Base-by-base conservation (phyloP, 2,888 invertebrate genomes). In the Trichogramma evanescens region DNA sequence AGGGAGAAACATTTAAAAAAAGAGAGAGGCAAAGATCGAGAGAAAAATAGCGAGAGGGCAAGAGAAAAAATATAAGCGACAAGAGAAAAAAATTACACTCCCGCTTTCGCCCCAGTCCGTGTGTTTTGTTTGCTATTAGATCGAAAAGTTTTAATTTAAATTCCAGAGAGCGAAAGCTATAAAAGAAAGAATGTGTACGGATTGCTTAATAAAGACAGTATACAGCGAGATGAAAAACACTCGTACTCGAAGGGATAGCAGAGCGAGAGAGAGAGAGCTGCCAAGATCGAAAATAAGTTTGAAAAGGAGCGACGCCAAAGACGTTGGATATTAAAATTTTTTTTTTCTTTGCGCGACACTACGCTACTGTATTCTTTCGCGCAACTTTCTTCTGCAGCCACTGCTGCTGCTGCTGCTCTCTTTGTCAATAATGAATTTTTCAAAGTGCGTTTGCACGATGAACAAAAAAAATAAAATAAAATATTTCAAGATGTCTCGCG, bases 101-200 rank as follows among this genome's bases (percentile, higher is more conserved):
- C 13, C 13, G 13, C 13, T 13, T 13, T 13, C 13, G 13, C 13
- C 1, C 13, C 13, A 5, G n/a, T 8, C 10, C 6, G 5, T 46
- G 10, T n/a, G 6, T 48, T 7, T 6, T 7, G 10, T 10, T 46
- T 46, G 5, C 7, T 46, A n/a, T 48, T 10, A 13, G n/a, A 45
- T 52, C 46, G 7, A 10, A 13, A 48, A 48, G 39, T 44, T 61
- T 57, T 50, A 54, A 61, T 61, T 57, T 54, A 46, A 61, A 57
- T 54, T 57, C 54, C 39, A 40, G 26, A 13, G 8, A 41, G 42
- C n/a, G 7, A 26, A 26, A 26, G 26, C 26, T 26, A 26, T 26
- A 26, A 26, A 26, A 26, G 26, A 26, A 26, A 26, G 26, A 26
- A 26, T 26, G 1, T 26, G 26, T 26, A 26, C 50, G 8, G 46